Conservation (phyloP, 2,797 vertebrate species). For the Parambassis ranga region DNA sequence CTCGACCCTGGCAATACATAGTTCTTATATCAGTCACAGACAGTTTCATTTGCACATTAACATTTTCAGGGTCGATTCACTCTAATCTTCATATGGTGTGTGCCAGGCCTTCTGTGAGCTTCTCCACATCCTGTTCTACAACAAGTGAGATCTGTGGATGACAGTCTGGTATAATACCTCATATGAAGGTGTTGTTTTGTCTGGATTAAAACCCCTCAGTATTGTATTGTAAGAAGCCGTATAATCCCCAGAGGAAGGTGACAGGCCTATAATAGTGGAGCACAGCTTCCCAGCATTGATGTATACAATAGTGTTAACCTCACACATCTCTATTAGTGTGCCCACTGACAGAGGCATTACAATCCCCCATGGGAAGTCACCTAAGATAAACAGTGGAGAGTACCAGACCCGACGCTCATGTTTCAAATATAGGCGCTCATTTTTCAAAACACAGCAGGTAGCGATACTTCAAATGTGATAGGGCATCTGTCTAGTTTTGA, state of each 20-base stretch:
- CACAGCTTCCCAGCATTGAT: constrained; percentile 70
- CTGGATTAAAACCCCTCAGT: constrained; percentile 69
- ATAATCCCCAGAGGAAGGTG: constrained; percentile 73
- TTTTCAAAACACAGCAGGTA: constrained; percentile 71
- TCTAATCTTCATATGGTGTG: constrained; percentile 63
- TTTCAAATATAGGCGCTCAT: constrained; percentile 69
- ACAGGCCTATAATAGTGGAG: constrained; percentile 71
- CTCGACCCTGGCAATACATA: constrained; percentile 27
- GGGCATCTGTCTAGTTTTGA: constrained; percentile 59
- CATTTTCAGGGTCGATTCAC: constrained; percentile 57
- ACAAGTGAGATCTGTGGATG: constrained; percentile 36
- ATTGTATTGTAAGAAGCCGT: constrained; percentile 58
- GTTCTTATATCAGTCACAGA: constrained; percentile 48
- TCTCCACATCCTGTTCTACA: not conserved
- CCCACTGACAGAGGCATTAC: constrained; percentile 70
- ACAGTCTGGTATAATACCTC: constrained; percentile 69
- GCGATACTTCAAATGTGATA: constrained; percentile 67
- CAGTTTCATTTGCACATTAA: constrained; percentile 57
- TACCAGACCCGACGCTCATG: constrained; percentile 60
- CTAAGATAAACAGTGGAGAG: constrained; percentile 68
- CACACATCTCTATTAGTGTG: constrained; percentile 77
- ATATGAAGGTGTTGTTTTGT: constrained; percentile 74
- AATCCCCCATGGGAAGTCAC: constrained; percentile 66
- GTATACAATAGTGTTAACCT: constrained; percentile 72
- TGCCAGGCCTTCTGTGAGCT: constrained; percentile 32